A percentile compares a stretch with the other conserved stretches of the same genome.
Evolutionary conservation across 1,140 invertebrate genomes (phyloP).

Genomic region (Homalodisca vitripennis): DNA sequence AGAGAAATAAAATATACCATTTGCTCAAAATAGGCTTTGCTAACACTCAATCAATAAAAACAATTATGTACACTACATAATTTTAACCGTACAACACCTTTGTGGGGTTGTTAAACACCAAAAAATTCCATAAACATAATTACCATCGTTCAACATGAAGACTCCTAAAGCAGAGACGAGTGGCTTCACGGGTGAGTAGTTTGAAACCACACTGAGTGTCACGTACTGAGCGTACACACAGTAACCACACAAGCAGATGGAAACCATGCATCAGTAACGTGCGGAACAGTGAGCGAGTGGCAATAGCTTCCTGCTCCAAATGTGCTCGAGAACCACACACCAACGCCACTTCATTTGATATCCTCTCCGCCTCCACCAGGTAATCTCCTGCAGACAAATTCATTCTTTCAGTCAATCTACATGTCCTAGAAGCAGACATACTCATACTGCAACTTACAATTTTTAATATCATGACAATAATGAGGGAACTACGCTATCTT

Average conservation of each 20-base stretch:
- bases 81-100: no score
- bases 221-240: slow-evolving; percentile 79
- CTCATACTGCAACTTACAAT: not conserved
- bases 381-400: slow-evolving; percentile 51
- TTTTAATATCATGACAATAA: no score
- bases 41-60: no score
- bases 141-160: slow-evolving; percentile 98
- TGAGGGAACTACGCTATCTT: no score
- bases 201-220: slow-evolving; percentile 99
- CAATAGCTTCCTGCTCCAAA: slow-evolving; percentile 91
- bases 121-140: no score
- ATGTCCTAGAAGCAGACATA: no score
- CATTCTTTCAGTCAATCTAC: not conserved
- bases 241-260: slow-evolving; percentile 92
- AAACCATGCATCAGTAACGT: slow-evolving; percentile 98
- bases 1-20: no score
- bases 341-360: slow-evolving; percentile 57
- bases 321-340: slow-evolving; percentile 92
- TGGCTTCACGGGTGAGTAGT: slow-evolving; percentile 85
- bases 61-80: no score
- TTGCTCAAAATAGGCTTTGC: no score
- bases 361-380: slow-evolving; percentile 46
- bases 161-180: slow-evolving; percentile 75
- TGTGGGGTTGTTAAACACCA: no score
- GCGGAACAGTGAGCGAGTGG: slow-evolving; percentile 78